Evolutionary conservation across 2,888 invertebrate genomes (phyloP).

Genomic region (Macrophya annulata): DNA sequence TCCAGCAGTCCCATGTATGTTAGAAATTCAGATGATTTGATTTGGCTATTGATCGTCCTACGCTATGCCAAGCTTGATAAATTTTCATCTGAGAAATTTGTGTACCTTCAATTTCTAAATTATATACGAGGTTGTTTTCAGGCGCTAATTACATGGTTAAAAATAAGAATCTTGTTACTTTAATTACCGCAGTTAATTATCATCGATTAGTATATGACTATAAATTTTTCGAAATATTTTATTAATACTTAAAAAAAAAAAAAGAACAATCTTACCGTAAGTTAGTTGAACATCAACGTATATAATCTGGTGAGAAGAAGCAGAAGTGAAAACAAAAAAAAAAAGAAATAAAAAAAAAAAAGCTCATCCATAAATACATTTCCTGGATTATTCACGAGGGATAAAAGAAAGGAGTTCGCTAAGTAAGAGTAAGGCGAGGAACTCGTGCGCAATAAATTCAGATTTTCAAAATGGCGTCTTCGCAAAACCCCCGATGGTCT

Average conservation of each 20-base stretch:
- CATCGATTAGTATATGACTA: no score
- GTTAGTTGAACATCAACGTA: background rate
- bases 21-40: conserved; percentile 42
- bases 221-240: no score
- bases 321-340: background rate
- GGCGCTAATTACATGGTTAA: no score
- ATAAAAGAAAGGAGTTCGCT: conserved; percentile 23
- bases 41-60: conserved; percentile 29
- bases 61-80: background rate
- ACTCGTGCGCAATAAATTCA: conserved; percentile 42
- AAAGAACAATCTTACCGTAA: no score
- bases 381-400: conserved; percentile 36
- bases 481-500: background rate
- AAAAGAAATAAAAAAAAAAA: no score
- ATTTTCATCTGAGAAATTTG: background rate
- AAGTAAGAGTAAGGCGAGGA: conserved; percentile 39
- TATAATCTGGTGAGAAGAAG: background rate
- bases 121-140: background rate
- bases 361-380: conserved; percentile 39
- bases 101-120: background rate
- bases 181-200: background rate
- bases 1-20: background rate
- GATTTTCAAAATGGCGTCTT: conserved; percentile 36
- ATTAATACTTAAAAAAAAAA: no score
- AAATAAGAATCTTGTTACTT: background rate